These are phyloP conservation scores for Neostethus bicornis DNA, from an alignment of 2,797 vertebrate genomes.

Conservation along the genomic window DNA sequence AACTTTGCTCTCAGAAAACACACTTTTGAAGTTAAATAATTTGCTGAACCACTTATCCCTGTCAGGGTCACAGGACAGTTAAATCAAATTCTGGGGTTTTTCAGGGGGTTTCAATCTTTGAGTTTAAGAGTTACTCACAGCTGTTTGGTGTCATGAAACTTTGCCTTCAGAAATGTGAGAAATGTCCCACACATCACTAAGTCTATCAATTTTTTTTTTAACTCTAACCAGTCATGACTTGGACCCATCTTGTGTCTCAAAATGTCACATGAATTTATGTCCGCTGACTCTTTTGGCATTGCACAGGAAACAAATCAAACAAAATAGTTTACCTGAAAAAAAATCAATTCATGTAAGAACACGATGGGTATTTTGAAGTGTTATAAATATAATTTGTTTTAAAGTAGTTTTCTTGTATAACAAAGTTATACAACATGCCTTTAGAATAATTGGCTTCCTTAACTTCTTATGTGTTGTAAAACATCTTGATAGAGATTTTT, in stretches of 20 bases:
- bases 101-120: constrained; percentile 26
- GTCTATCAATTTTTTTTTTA: constrained; percentile 70
- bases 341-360: constrained; percentile 13
- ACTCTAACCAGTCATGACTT: constrained; percentile 57
- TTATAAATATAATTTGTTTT: constrained; percentile 7
- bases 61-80: too few relatives aligned
- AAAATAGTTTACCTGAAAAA: constrained; percentile 16
- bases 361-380: neutral
- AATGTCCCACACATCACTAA: constrained; percentile 65
- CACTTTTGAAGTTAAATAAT: too few relatives aligned
- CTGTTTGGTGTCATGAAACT: constrained; percentile 35
- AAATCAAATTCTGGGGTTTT: too few relatives aligned
- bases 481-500: constrained; percentile 62
- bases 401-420: neutral
- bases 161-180: constrained; percentile 64
- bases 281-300: constrained; percentile 47
- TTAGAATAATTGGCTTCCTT: constrained; percentile 38
- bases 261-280: constrained; percentile 69
- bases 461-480: constrained; percentile 68
- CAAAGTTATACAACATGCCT: constrained; percentile 4
- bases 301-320: constrained; percentile 33
- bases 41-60: too few relatives aligned
- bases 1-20: constrained; percentile 22
- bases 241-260: constrained; percentile 48
- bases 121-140: constrained; percentile 57